Percentiles rank a stretch among this genome's conserved stretches.
These are phyloP conservation scores for Esox masquinongy DNA, from an alignment of 2,797 vertebrate species.

Conservation along the genomic window DNA sequence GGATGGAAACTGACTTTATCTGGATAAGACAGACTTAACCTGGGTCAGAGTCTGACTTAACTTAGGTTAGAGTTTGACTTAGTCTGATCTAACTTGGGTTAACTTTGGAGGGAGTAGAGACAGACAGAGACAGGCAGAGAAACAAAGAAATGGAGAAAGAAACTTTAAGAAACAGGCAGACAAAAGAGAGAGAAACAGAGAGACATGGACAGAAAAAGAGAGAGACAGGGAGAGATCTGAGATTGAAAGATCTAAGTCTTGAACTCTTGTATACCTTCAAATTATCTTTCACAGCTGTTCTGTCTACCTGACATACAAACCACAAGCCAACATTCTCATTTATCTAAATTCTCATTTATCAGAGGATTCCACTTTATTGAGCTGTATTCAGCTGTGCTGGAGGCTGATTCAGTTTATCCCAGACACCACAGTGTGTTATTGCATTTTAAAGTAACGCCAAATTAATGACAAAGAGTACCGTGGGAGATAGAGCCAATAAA, in stretches of 20 bases:
- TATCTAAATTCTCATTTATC: not conserved
- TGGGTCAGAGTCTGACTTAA: not conserved
- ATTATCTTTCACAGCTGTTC: not conserved
- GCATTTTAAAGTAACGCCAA: not conserved
- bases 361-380: not conserved
- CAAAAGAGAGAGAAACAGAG: not conserved
- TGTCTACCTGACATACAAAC: not conserved
- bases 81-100: not conserved
- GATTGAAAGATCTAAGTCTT: not conserved
- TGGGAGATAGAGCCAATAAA: conserved; percentile 6
- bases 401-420: not conserved
- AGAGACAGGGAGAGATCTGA: not conserved
- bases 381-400: not conserved
- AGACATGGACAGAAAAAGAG: not conserved
- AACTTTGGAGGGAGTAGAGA: not conserved
- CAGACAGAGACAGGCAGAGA: not conserved
- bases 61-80: not conserved
- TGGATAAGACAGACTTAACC: not conserved
- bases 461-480: not conserved
- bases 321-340: not conserved
- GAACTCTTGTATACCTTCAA: not conserved
- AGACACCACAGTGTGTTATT: not conserved
- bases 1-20: not conserved
- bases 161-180: not conserved
- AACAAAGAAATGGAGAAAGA: not conserved